Evolutionary conservation across 2,888 invertebrate species (phyloP), one percentile per base, ranked within the genome.

Genomic region (Phytoseiulus persimilis): DNA sequence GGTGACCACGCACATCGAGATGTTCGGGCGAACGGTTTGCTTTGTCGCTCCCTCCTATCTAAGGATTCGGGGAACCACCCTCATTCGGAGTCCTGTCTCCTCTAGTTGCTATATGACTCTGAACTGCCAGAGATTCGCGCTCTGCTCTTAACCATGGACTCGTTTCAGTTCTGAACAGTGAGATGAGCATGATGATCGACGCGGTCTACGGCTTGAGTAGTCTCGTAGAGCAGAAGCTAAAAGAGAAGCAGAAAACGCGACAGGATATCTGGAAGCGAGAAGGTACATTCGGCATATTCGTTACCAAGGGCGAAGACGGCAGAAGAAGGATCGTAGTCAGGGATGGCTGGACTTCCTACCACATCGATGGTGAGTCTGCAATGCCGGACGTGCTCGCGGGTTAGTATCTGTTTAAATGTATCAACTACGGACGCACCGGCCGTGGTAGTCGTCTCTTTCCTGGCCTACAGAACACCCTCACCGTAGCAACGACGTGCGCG

Each of bases 321-420:
- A 90, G 90, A 65, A 33, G 90, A 32, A 32, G 90, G n/a, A 90
- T 90, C 90, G 89, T 90, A 3, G 90, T 90, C 83, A 90, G 83
- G 32, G 90, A 90, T 32, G 90, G 90, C 18, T 83, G 83, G 83
- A 90, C 90, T 89, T 90, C 90, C 11, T 90, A 90, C 89, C 90
- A 90, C 90, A 90, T 90, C 28, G 90, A 90, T 90, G 89, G 90
- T 90, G 89, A 90, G 90, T 90, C 18, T 89, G 87, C 32, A 45
- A 33, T 87, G 87, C 39, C 32, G 32, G 87, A 87, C 87, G 87
- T 87, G 39, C 32, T 39, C n/a, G 87, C 87, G 31, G 87, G 87
- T 87, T 87, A 87, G 87, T 87, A 87, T 65, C 65, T 65, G 65
- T 65, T 65, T 2, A 65, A 65, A 18, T 65, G 65, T 65, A 23